Evolutionary conservation across 2,113 vertebrate species (phyloP).

Genomic region (pig (Sus scrofa)): T2T-Sscrofa CM000820.6:71917501-71918000

Average conservation of each 20-base stretch:
- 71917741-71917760: neutral
- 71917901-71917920: neutral
- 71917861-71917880: neutral
- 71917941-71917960: neutral
- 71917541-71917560: neutral
- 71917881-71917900: neutral
- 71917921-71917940: neutral
- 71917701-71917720: neutral
- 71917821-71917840: neutral
- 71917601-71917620: accelerated
- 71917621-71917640: neutral
- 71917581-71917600: neutral
- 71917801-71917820: neutral
- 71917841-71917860: neutral
- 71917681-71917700: neutral
- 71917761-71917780: neutral
- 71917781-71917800: neutral
- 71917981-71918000: neutral
- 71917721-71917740: neutral
- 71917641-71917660: neutral
- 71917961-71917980: neutral
- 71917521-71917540: neutral
- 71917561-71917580: neutral
- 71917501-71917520: neutral
- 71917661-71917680: neutral